Conservation (phyloP, 2,797 vertebrate genomes). For the Poecilia gillii region DNA sequence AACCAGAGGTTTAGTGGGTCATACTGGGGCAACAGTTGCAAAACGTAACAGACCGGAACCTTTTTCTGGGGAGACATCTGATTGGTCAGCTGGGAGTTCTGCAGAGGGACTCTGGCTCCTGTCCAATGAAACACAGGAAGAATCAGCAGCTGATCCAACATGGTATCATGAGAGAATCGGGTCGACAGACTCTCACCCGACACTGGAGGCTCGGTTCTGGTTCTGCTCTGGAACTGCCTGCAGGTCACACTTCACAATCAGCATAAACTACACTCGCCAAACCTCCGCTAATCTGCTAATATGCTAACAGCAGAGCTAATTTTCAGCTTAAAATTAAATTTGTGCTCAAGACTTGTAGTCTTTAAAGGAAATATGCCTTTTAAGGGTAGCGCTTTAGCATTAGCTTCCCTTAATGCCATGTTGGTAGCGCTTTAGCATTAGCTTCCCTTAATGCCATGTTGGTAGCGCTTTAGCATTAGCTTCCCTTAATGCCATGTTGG, state of each 20-base stretch:
- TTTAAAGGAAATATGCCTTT: too few species aligned
- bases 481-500: too few species aligned
- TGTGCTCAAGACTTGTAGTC: too few species aligned
- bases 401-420: too few species aligned
- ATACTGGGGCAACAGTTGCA: background rate
- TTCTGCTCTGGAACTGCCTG: slow-evolving; percentile 83
- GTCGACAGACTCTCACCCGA: slow-evolving; percentile 66
- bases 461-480: too few species aligned
- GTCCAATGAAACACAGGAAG: slow-evolving; percentile 32
- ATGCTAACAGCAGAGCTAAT: background rate
- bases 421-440: too few species aligned
- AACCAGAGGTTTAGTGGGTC: background rate
- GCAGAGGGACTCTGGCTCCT: slow-evolving; percentile 72
- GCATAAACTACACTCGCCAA: background rate
- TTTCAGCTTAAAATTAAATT: too few species aligned
- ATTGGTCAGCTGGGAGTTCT: slow-evolving; percentile 81
- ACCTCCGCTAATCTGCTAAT: background rate
- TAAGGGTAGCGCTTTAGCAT: too few species aligned
- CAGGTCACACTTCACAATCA: slow-evolving; percentile 9
- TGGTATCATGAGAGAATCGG: background rate
- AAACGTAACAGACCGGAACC: slow-evolving; percentile 38
- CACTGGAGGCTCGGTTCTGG: slow-evolving; percentile 44
- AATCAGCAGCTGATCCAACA: background rate
- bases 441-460: too few species aligned
- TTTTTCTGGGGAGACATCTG: slow-evolving; percentile 73